phyloP scores from a whole-genome alignment of 1,140 invertebrate genomes.

The Phortica variegata region DNA sequence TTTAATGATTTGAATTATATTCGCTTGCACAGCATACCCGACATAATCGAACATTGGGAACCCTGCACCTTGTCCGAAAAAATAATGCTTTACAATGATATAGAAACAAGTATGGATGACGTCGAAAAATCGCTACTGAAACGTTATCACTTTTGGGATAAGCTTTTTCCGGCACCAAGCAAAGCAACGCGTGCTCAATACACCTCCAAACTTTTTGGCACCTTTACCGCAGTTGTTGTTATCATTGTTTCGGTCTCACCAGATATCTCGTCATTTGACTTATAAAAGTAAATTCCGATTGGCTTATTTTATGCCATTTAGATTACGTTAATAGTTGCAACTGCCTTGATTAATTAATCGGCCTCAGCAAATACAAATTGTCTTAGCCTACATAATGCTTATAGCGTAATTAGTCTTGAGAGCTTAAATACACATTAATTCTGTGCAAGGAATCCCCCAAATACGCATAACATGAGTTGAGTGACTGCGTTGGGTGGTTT shows the following conservation, averaged over 20 bases:
- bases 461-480: no score
- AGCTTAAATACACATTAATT: conserved; percentile 50
- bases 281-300: neutral
- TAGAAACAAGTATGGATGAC: conserved; percentile 11
- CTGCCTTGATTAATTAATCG: conserved; percentile 54
- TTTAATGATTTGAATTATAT: neutral
- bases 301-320: conserved; percentile 28
- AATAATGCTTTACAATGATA: conserved; percentile 28
- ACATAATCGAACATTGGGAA: conserved; percentile 13
- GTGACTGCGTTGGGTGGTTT: no score
- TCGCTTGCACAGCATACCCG: conserved; percentile 4
- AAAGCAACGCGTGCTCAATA: conserved; percentile 1
- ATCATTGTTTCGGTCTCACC: neutral
- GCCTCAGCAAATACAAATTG: conserved; percentile 12
- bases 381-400: conserved; percentile 18
- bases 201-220: neutral
- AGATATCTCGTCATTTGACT: no score
- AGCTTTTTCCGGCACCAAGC: conserved; percentile 34
- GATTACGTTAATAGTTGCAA: conserved; percentile 40
- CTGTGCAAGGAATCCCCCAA: no score
- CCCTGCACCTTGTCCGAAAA: conserved; percentile 15
- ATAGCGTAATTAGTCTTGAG: conserved; percentile 42
- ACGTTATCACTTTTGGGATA: conserved; percentile 39
- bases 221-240: neutral
- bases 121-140: conserved; percentile 18